phyloP scores from a whole-genome alignment of 2,888 invertebrate genomes.

The Antitype chi region DNA sequence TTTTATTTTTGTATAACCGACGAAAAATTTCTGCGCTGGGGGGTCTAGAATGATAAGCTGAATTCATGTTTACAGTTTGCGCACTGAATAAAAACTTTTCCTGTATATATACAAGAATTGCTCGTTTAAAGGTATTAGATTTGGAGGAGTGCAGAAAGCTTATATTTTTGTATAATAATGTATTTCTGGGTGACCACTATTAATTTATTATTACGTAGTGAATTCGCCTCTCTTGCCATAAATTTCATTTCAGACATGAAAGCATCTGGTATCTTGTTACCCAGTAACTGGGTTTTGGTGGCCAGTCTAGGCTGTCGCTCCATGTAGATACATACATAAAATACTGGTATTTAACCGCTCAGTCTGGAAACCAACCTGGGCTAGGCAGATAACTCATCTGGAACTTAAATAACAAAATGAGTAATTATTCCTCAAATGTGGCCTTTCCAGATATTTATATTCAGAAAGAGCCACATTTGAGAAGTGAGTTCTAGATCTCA shows the following conservation, averaged over 20 bases:
- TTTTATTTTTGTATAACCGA: no score
- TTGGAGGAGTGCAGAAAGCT: no score
- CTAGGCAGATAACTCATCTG: neutral
- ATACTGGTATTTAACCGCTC: neutral
- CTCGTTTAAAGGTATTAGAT: no score
- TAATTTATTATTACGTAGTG: no score
- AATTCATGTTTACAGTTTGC: no score
- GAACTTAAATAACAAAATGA: neutral
- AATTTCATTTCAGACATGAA: neutral
- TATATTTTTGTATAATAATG: no score
- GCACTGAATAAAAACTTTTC: no score
- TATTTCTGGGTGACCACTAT: no score
- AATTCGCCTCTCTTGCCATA: neutral
- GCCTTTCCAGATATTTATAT: constrained; percentile 20
- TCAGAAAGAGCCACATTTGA: constrained; percentile 18
- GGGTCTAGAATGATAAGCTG: no score
- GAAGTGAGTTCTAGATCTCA: constrained; percentile 14
- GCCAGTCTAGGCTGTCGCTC: neutral
- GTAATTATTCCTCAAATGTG: neutral
- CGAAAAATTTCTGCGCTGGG: no score
- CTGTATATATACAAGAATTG: no score
- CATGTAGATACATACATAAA: neutral
- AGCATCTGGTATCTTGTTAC: neutral
- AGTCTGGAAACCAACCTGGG: neutral
- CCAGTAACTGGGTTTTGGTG: neutral